These are phyloP conservation scores for Vanessa atalanta DNA, from an alignment of 1,140 invertebrate species.

Conservation along the genomic window DNA sequence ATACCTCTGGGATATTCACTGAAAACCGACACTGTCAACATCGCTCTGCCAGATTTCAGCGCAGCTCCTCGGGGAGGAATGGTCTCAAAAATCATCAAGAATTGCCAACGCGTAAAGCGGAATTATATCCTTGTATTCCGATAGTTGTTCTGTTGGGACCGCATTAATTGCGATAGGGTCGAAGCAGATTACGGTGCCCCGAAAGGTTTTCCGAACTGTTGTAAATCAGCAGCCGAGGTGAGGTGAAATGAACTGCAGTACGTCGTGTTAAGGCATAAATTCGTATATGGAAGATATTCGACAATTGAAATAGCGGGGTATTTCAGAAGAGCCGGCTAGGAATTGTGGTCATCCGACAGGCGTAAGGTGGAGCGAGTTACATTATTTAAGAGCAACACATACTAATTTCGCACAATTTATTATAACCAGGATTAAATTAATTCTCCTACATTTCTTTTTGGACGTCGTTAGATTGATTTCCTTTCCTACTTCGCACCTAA, in stretches of 20 bases:
- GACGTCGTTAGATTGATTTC: conserved; percentile 26
- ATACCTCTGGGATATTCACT: conserved; percentile 19
- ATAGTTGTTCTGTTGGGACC: conserved; percentile 56
- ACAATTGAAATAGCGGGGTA: conserved; percentile 60
- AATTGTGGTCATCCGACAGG: conserved; percentile 55
- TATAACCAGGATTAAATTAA: conserved; percentile 36
- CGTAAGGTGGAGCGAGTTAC: conserved; percentile 52
- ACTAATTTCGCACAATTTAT: conserved; percentile 57
- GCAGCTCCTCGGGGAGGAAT: conserved; percentile 23
- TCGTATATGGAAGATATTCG: conserved; percentile 32
- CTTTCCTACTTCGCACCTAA: conserved; percentile 12
- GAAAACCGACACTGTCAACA: conserved; percentile 41
- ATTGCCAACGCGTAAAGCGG: conserved; percentile 44
- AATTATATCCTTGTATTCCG: conserved; percentile 45
- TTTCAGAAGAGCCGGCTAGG: conserved; percentile 40
- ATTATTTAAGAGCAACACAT: conserved; percentile 60
- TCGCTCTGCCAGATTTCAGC: conserved; percentile 30
- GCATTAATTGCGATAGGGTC: conserved; percentile 74
- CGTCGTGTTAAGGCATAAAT: conserved; percentile 40
- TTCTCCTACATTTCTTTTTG: conserved; percentile 25
- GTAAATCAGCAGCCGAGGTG: conserved; percentile 50
- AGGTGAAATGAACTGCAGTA: conserved; percentile 42
- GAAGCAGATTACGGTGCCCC: conserved; percentile 70
- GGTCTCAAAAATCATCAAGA: conserved; percentile 30
- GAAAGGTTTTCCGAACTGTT: conserved; percentile 61